Evolutionary conservation across 2,888 invertebrate genomes (phyloP).

Genomic region (Fragum fragum): DNA sequence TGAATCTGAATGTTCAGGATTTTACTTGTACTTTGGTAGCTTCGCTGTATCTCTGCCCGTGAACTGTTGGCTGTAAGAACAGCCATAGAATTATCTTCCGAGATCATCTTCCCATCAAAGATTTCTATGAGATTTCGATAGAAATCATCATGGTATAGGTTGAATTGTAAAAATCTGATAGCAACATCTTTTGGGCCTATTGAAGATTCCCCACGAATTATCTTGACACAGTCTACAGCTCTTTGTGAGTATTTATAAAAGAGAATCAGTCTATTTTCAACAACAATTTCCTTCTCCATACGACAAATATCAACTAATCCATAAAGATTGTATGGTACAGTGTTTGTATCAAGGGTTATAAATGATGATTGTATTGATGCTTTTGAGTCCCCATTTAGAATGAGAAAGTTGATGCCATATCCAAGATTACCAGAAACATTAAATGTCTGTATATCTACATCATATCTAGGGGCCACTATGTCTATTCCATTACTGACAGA

Average conservation of each 20-base stretch:
- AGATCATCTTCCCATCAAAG: slow-evolving; percentile 97
- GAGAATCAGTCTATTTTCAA: slow-evolving; percentile 95
- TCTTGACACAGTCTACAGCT: slow-evolving; percentile 98
- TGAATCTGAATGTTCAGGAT: slow-evolving; percentile 94
- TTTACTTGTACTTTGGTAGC: slow-evolving; percentile 79
- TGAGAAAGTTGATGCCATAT: slow-evolving; percentile 95
- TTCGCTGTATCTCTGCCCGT: slow-evolving; percentile 62
- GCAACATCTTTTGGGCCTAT: slow-evolving; percentile 95
- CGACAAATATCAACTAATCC: slow-evolving; percentile 99
- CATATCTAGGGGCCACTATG: slow-evolving; percentile 94
- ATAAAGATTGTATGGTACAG: slow-evolving; percentile 95
- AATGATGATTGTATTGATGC: slow-evolving; percentile 93
- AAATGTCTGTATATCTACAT: slow-evolving; percentile 88
- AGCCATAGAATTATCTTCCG: slow-evolving; percentile 86
- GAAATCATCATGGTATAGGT: slow-evolving; percentile 87
- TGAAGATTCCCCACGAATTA: slow-evolving; percentile 92
- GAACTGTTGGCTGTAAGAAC: slow-evolving; percentile 78
- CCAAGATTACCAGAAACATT: slow-evolving; percentile 92
- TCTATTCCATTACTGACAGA: slow-evolving; percentile 97
- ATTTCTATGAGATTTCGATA: slow-evolving; percentile 92
- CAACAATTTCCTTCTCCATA: slow-evolving; percentile 95
- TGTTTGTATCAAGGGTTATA: slow-evolving; percentile 91
- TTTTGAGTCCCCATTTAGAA: slow-evolving; percentile 94
- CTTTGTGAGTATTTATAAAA: slow-evolving; percentile 99
- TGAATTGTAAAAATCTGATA: slow-evolving; percentile 88